These are phyloP conservation scores for Pachyseris speciosa DNA, from an alignment of 64 coral and sea anemone genomes.

Conservation along the genomic window DNA sequence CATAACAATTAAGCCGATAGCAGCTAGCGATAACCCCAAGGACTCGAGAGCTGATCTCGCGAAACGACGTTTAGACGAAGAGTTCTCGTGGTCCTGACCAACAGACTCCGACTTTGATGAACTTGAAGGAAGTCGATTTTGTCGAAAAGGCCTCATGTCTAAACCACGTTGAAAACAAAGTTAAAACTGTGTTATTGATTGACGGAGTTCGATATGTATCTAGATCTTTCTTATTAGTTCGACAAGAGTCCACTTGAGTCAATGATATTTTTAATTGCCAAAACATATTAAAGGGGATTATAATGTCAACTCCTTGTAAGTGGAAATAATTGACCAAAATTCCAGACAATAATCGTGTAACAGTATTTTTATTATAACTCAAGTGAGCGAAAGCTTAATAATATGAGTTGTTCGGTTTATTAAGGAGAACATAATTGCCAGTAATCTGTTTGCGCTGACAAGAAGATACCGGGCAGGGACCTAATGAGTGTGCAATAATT, in stretches of 20 bases:
- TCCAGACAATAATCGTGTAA: neutral
- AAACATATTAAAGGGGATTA: neutral
- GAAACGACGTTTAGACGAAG: neutral
- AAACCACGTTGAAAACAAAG: too few relatives aligned
- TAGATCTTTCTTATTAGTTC: neutral
- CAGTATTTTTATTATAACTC: neutral
- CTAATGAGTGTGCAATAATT: neutral
- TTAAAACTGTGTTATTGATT: neutral
- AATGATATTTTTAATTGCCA: neutral
- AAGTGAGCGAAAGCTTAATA: neutral
- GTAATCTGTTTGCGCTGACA: neutral
- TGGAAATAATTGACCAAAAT: too few relatives aligned
- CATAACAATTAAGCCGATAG: neutral
- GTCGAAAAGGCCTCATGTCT: neutral
- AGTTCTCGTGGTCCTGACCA: neutral
- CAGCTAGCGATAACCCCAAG: neutral
- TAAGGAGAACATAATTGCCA: too few relatives aligned
- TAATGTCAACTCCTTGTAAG: neutral
- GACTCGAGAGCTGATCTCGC: neutral
- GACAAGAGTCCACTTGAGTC: neutral
- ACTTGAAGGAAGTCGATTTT: neutral
- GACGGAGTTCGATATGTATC: neutral
- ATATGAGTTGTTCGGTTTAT: neutral
- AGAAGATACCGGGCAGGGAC: neutral
- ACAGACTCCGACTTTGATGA: constrained; percentile 4